Conservation (phyloP, 2,797 vertebrate genomes). For the Enteromius fasciolatus region DNA sequence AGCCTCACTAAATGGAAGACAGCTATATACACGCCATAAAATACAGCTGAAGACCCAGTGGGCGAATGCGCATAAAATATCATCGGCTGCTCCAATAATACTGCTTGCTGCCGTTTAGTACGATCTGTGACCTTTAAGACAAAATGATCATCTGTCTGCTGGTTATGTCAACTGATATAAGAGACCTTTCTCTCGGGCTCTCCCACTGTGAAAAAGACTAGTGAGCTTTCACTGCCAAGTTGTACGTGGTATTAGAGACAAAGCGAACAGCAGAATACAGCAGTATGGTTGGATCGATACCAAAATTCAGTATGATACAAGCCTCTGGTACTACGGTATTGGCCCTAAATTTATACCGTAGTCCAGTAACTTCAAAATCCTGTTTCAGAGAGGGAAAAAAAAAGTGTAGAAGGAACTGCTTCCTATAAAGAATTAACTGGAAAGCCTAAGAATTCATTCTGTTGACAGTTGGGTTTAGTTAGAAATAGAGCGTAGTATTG, state of each 20-base stretch:
- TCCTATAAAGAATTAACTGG: background rate
- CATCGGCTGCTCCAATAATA: background rate
- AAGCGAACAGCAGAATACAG: background rate
- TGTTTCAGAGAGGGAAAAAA: background rate
- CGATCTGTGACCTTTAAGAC: conserved; percentile 30
- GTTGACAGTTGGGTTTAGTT: background rate
- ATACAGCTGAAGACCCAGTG: conserved; percentile 14
- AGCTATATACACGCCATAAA: background rate
- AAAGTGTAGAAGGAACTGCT: background rate
- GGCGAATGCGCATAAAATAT: conserved; percentile 2
- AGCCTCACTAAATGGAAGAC: background rate
- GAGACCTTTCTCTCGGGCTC: background rate
- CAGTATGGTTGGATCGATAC: background rate
- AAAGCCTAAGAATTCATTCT: background rate
- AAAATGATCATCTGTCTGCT: conserved; percentile 30
- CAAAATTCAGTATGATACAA: background rate
- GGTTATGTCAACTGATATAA: conserved; percentile 19
- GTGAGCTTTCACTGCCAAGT: background rate
- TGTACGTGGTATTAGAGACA: background rate
- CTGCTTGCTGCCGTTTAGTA: conserved; percentile 11
- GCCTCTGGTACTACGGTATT: background rate
- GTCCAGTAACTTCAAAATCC: background rate
- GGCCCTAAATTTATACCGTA: background rate
- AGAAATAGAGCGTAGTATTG: background rate
- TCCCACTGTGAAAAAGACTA: too few species aligned